These are phyloP conservation scores for Catocala sponsa DNA, from an alignment of 2,888 invertebrate genomes.

Conservation along the genomic window DNA sequence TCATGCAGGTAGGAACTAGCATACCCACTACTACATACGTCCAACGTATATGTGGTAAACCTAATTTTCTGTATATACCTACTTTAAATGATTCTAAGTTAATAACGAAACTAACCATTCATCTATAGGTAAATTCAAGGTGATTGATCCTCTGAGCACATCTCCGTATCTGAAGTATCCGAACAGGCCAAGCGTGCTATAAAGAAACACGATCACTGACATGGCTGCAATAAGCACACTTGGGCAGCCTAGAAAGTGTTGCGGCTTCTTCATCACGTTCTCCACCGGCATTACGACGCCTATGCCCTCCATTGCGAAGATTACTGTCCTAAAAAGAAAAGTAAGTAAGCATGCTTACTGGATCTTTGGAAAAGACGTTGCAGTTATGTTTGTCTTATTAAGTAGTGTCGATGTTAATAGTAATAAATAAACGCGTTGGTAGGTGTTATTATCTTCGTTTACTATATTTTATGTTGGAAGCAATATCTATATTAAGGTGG, in stretches of 20 bases:
- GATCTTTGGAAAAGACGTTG: neutral
- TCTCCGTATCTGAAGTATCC: constrained; percentile 96
- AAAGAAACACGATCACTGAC: constrained; percentile 93
- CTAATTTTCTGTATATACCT: too few species aligned
- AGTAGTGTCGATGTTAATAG: too few species aligned
- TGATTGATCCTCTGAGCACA: constrained; percentile 91
- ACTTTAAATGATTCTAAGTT: too few species aligned
- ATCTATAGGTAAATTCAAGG: constrained; percentile 93
- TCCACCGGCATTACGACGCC: constrained; percentile 97
- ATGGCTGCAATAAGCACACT: constrained; percentile 96
- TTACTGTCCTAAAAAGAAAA: constrained; percentile 91
- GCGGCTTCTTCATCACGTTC: constrained; percentile 95
- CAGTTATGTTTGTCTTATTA: too few species aligned
- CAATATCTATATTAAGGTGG: too few species aligned
- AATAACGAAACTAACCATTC: constrained; percentile 85
- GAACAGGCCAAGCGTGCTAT: constrained; percentile 94
- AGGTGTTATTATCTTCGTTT: too few species aligned
- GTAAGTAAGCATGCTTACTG: neutral
- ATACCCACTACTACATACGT: too few species aligned
- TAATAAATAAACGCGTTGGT: too few species aligned
- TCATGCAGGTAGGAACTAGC: too few species aligned
- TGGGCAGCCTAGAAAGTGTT: constrained; percentile 92
- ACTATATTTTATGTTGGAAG: too few species aligned
- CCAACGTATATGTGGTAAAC: too few species aligned
- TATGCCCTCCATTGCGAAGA: constrained; percentile 99